Evolutionary conservation across 1,140 invertebrate genomes (phyloP).

Genomic region (Lasioglossum albipes): DNA sequence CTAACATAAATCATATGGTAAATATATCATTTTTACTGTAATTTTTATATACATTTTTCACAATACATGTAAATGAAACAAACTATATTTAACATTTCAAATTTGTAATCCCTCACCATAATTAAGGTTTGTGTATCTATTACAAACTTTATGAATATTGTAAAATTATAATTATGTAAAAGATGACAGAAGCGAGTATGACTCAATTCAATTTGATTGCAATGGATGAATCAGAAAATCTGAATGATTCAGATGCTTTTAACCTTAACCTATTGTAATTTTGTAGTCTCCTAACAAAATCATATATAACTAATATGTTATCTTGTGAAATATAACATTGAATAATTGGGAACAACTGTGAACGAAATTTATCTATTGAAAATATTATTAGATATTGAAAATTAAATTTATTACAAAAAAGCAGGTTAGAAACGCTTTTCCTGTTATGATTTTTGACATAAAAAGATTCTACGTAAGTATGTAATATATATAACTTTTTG

Average conservation of each 20-base stretch:
- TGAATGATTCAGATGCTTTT: not conserved
- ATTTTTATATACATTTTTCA: not conserved
- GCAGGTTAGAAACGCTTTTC: constrained; percentile 16
- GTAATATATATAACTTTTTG: not conserved
- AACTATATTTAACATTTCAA: not conserved
- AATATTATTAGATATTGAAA: not conserved
- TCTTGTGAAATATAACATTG: too few species aligned
- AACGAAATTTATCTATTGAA: not conserved
- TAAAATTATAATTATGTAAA: not conserved
- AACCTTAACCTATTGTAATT: too few species aligned
- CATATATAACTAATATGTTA: not conserved
- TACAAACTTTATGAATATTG: not conserved
- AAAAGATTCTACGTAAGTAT: too few species aligned
- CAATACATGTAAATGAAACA: not conserved
- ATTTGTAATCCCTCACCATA: not conserved
- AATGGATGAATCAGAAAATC: not conserved
- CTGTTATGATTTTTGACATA: not conserved
- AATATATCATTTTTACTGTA: constrained; percentile 11
- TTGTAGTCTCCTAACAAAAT: not conserved
- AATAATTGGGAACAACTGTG: not conserved
- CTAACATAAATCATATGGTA: not conserved
- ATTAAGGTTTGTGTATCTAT: not conserved
- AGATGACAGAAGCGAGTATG: not conserved
- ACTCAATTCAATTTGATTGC: not conserved
- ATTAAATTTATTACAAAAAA: not conserved